Base-by-base conservation (phyloP, 2,113 vertebrate species). In the Lophius piscatorius region DNA sequence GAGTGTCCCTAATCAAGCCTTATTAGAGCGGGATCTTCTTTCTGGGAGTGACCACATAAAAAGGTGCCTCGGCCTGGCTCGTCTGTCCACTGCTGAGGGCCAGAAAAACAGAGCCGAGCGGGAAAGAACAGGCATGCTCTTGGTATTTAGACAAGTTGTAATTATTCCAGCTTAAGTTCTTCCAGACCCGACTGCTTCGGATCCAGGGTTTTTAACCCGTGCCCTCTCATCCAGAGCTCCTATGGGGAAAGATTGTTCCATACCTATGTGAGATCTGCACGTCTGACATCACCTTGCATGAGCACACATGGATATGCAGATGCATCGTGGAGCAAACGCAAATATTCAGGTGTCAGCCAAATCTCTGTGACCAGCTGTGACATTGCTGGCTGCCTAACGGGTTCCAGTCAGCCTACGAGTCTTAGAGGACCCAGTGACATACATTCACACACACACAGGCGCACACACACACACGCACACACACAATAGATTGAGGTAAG, bases 141-240 rank as follows among this genome's bases (percentile, higher is more conserved):
- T 29, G 36, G 58, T 84, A 67, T 82, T 88, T 84, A 70, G 70
- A 79, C 72, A 78, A 67, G 70, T 74, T 82, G 74, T 72, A 85
- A 87, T 88, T 87, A 85, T 72, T 74, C 62, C n/a, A 35, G 41
- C 23, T 77, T 85, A 83, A 87, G 64, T 72, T 83, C 23, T 83
- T 82, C 83, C 84, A 87, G 86, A 84, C 58, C 33, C 35, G 1
- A 2, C 20, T 42, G 29, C 63, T 80, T 63, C 63, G 28, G 59
- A 55, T 70, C 36, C 77, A 77, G 39, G 46, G 50, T 42, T n/a
- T n/a, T 40, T 80, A 75, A 85, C 81, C 84, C 39, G 2, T 40
- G 50, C 59, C 65, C 60, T 69, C 49, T 80, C 72, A 82, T 80
- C 74, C 73, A 34, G 54, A 59, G 67, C 74, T 52, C 68, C 75